Conservation (phyloP, 30 jellyfish, hydroid and myxozoan genomes). For the Aurelia aurita complex sp. Pacific region DNA sequence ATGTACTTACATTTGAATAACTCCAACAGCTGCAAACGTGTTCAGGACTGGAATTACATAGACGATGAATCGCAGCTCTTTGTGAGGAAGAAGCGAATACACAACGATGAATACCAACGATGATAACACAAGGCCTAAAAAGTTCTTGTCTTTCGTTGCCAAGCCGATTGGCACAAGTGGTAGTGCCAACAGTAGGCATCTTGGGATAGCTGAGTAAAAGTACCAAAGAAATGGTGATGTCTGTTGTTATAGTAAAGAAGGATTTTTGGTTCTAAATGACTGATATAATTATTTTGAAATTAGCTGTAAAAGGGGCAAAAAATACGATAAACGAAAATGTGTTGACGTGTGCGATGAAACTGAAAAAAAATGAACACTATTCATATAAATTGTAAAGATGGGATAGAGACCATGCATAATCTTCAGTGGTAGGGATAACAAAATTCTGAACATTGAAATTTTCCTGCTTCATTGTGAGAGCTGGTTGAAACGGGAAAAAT, state of each 20-base stretch:
- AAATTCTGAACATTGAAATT: too few species aligned
- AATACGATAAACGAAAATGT: too few species aligned
- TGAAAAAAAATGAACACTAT: too few species aligned
- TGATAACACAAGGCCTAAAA: constrained; percentile 41
- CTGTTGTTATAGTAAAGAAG: constrained; percentile 14
- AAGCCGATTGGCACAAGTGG: constrained; percentile 70
- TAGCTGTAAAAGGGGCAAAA: too few species aligned
- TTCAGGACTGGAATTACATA: constrained; percentile 83
- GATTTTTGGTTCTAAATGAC: too few species aligned
- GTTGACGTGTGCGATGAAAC: too few species aligned
- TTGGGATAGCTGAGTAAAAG: constrained; percentile 90
- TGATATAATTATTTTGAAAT: too few species aligned
- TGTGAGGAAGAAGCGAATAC: constrained; percentile 92
- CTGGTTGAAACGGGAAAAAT: too few species aligned
- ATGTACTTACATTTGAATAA: constrained; percentile 13
- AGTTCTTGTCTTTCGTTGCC: neutral
- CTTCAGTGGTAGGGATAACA: too few species aligned
- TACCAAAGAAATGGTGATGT: constrained; percentile 91
- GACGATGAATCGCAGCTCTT: constrained; percentile 88
- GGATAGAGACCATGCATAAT: too few species aligned
- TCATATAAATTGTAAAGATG: too few species aligned
- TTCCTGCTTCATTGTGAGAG: too few species aligned
- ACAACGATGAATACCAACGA: constrained; percentile 59
- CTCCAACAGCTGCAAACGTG: constrained; percentile 80
- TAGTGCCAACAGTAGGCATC: constrained; percentile 53